Evolutionary conservation across 1,140 invertebrate species (phyloP), one percentile per base, ranked within the genome.

Genomic region (Centruroides sculpturatus): DNA sequence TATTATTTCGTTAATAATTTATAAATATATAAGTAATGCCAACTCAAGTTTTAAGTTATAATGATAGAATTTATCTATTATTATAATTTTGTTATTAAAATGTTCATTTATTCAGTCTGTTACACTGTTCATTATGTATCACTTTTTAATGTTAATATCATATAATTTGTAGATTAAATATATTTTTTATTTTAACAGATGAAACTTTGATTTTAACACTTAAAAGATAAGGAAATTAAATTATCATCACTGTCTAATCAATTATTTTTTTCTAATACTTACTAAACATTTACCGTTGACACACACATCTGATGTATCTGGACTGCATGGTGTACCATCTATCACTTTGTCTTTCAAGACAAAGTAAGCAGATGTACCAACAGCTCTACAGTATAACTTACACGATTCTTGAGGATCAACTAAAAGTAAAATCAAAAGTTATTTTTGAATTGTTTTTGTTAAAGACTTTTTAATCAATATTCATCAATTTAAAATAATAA

Each of bases 321-420:
- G 82, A 4, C 82, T 82, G 71, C 92, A 96, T n/a, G 88, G 82
- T 53, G 92, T 95, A 50, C 92, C 92, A 73, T 96, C 92, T 47
- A 84, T 78, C 6, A 90, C 89, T 71, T 87, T 88, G 41, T 87
- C 83, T 60, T 79, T 77, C 35, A 95, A 73, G 68, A 82, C 75
- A 70, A 89, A 91, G 74, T 89, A 91, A 47, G 83, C 82, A 56
- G 75, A 79, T 46, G 83, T 81, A 59, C 81, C 78, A 51, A 81
- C 76, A 12, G 85, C 81, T 66, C 85, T 79, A 71, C 92, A 95
- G 71, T 83, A 92, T 10, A 96, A 75, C 68, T 86, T 89, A 71
- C 92, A 95, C n/a, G 83, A 78, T 70, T 94, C 88, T 57, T 85
- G 81, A 9, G 78, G 71, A 59, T 74, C 73, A 62, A 85, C 82